Percentiles rank a stretch among this genome's conserved stretches.
Evolutionary conservation across 2,113 vertebrate genomes (phyloP).

Genomic region (Glaucomys volans): DNA sequence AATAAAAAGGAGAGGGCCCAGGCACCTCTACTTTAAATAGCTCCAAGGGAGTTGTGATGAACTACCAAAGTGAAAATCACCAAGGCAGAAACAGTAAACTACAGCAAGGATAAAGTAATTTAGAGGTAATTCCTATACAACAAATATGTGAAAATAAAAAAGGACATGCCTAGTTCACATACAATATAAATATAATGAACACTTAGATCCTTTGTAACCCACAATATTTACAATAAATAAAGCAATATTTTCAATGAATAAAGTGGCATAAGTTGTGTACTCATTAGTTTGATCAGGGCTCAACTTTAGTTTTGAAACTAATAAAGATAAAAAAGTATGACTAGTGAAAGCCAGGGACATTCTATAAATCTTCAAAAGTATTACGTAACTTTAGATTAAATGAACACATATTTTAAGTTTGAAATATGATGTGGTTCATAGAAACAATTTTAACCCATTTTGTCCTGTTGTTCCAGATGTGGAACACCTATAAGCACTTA

Average conservation of each 20-base stretch:
- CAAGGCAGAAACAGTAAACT: not conserved
- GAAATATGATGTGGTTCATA: not conserved
- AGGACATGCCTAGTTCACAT: not conserved
- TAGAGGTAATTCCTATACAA: conserved; percentile 20
- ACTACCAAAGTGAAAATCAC: not conserved
- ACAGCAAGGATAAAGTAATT: not conserved
- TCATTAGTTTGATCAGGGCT: not conserved
- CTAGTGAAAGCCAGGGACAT: not conserved
- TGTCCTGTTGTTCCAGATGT: not conserved
- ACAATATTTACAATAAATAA: not conserved
- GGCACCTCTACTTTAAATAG: not conserved
- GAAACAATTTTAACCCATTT: not conserved
- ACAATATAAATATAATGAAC: not conserved
- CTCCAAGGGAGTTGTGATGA: not conserved
- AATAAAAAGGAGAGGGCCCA: not conserved
- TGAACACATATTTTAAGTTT: not conserved
- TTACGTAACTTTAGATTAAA: not conserved
- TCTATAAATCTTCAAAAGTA: not conserved
- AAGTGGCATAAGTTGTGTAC: not conserved
- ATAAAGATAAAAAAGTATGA: conserved; percentile 8
- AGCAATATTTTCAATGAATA: not conserved
- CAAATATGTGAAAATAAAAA: conserved; percentile 12
- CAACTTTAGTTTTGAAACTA: conserved; percentile 44
- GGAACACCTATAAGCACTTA: not conserved
- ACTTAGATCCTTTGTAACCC: not conserved